Conservation (phyloP, 1,140 invertebrate species). For the Drosophila murphyi region DNA sequence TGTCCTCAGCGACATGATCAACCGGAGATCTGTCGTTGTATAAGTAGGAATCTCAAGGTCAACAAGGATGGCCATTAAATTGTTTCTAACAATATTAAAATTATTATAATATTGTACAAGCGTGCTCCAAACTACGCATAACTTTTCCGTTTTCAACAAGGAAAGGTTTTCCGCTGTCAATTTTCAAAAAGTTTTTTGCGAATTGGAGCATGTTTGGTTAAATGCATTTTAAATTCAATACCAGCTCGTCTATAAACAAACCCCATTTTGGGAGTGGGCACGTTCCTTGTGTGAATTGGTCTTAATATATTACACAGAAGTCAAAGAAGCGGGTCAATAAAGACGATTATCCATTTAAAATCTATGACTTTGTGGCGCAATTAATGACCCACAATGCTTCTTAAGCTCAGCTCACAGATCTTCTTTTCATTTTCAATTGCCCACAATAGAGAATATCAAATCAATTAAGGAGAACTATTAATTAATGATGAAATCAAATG, state of each 20-base stretch:
- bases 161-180: no score
- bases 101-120: no score
- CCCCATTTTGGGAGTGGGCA: background rate
- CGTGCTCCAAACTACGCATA: background rate
- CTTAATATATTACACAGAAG: constrained; percentile 37
- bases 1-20: constrained; percentile 77
- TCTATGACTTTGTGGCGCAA: constrained; percentile 46
- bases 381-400: constrained; percentile 43
- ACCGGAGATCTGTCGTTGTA: constrained; percentile 61
- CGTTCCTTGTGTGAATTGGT: constrained; percentile 22
- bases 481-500: constrained; percentile 55
- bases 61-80: background rate
- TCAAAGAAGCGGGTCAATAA: constrained; percentile 45
- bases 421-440: constrained; percentile 44
- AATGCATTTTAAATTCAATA: background rate
- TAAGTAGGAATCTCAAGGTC: background rate
- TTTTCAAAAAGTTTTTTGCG: no score
- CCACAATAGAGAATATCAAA: constrained; percentile 53
- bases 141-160: no score
- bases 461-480: constrained; percentile 46
- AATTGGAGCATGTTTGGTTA: no score
- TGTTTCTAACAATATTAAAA: no score
- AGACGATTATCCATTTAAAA: constrained; percentile 58
- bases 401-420: constrained; percentile 14
- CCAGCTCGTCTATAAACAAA: background rate